Base-by-base conservation (phyloP, 2,113 vertebrate species). In the Trochalopteron elliotii region DNA sequence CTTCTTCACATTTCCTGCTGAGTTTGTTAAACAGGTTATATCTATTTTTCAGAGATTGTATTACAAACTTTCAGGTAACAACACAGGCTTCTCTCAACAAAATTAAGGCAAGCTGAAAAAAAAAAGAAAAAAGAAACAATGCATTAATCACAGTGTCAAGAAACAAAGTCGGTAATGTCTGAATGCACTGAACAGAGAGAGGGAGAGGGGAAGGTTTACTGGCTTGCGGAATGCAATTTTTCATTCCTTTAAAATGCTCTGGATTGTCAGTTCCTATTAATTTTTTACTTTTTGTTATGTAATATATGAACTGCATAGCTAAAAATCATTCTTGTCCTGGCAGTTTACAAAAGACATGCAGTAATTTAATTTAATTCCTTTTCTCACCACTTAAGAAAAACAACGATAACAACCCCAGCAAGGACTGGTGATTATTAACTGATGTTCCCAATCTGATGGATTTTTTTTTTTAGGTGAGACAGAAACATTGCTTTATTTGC, bases 11-110 rank as follows among this genome's bases (percentile, higher is more conserved):
- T 97, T 97, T 97, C 97, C 79, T 85, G 93, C 93, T 95, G 57
- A 97, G 97, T 98, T 85, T n/a, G 96, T 96, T 93, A 77, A 98
- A 98, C 98, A 96, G 97, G 98, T 98, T 98, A 96, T 93, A 96
- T 95, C 90, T 94, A 94, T 97, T 94, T 60, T 97, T 95, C 96
- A 97, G 95, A 95, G 89, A 45, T 88, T 72, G 56, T 79, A 86
- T 84, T 90, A 78, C 77, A 93, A 91, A 95, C 88, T 95, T 93
- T 72, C 74, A 93, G 79, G 47, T 55, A 83, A 77, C 68, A 59
- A 82, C 78, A 92, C 50, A 40, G 81, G 21, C 80, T 94, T 96
- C 96, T 89, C 84, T 90, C 76, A 89, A 87, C 57, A 50, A 95
- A 97, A 84, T 83, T 87, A 87, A 90, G 72, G 61, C 8, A 37